Evolutionary conservation across 1,140 invertebrate genomes (phyloP), one percentile per base, ranked within the genome.

Genomic region (Semibalanus balanoides): DNA sequence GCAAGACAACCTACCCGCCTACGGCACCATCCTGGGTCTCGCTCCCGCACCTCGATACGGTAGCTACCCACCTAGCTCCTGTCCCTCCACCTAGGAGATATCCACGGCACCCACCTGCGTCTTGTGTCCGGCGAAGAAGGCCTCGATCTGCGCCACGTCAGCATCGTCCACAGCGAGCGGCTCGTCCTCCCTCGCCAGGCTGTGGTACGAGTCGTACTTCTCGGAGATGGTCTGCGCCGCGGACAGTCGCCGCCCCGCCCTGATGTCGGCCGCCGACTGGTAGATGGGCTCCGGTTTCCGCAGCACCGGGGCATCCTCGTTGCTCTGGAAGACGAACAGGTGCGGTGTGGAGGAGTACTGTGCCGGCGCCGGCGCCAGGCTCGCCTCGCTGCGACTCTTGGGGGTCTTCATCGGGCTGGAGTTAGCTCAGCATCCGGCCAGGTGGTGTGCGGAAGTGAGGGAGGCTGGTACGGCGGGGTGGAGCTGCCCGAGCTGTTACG

Each of bases 101-200:
- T n/a, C n/a, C n/a, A n/a, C 51, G 22, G 7, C 14, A 64, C 80
- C 83, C 9, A 87, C 83, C 81, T 90, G 88, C 0, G 91, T 92
- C 81, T 92, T 92, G 75, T 93, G 86, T 70, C 91, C 91, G 35
- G 87, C 86, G 80, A 92, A 93, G 81, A 93, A 93, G 71, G 89
- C 88, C 83, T 94, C 92, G 76, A 93, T 88, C 83, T 93, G 90
- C 29, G 87, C 84, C 19, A 91, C 84, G 80, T 94, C 92, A 75
- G 88, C 83, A 71, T 92, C 90, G 1, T 87, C 88, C 25, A 93
- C 84, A 11, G 74, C 76, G 29, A 79, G 69, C 29, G 76, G 78
- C 31, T 78, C 78, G 30, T 79, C 79, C 7, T 76, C 71, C 25
- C 64, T 31, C 43, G 77, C 75, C 75, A 76, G 40, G 43, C 72